These are phyloP conservation scores for Rhagonycha lutea DNA, from an alignment of 2,888 invertebrate species.

Conservation along the genomic window DNA sequence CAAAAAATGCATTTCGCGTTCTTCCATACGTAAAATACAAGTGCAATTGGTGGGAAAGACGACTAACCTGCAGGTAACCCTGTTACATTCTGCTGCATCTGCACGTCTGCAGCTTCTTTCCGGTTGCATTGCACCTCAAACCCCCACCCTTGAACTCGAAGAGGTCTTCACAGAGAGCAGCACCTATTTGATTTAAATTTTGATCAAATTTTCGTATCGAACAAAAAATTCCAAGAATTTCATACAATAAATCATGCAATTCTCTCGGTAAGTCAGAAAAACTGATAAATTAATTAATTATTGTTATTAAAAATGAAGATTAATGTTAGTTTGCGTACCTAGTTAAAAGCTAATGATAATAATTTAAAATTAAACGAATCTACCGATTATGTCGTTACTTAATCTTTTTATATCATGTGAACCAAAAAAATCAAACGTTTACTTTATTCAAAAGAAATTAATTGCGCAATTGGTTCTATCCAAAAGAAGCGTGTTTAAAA, in stretches of 20 bases:
- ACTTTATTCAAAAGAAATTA: neutral
- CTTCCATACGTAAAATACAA: neutral
- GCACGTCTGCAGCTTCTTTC: neutral
- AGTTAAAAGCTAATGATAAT: neutral
- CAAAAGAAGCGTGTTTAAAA: neutral
- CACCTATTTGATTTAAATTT: neutral
- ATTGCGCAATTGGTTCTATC: neutral
- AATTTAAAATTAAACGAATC: neutral
- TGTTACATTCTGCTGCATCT: neutral
- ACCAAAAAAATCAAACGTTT: neutral
- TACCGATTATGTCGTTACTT: neutral
- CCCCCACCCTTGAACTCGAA: neutral
- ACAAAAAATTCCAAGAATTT: neutral
- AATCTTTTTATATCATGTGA: neutral
- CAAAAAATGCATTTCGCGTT: too few species aligned
- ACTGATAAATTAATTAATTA: neutral
- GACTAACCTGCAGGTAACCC: neutral
- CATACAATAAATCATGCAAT: neutral
- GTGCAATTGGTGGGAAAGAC: neutral
- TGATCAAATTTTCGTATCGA: neutral
- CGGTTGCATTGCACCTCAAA: neutral
- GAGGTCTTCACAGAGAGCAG: neutral
- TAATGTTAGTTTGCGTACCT: neutral
- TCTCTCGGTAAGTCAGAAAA: too few species aligned
- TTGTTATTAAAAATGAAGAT: neutral